Percentiles rank a stretch among this genome's conserved stretches.
These are phyloP conservation scores for Brachyrhaphis roseni DNA, from an alignment of 2,797 vertebrate species.

Conservation along the genomic window DNA sequence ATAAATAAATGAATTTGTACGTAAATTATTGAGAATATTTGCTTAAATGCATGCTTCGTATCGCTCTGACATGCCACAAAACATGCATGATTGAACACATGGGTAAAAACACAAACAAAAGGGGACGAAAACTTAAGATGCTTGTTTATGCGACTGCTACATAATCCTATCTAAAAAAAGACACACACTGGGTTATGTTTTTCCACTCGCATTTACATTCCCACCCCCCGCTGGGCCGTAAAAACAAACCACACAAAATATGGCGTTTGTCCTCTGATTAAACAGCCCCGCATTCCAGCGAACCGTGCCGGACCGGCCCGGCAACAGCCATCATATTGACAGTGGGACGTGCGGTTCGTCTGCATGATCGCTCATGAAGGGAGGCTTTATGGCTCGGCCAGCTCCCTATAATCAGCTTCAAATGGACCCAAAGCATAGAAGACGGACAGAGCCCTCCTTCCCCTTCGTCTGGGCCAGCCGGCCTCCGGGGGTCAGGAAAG, in stretches of 20 bases:
- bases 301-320: slow-evolving; percentile 57
- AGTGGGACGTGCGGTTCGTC: slow-evolving; percentile 68
- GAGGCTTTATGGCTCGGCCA: slow-evolving; percentile 74
- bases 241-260: slow-evolving; percentile 82
- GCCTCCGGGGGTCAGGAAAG: slow-evolving; percentile 66
- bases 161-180: slow-evolving; percentile 26
- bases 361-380: slow-evolving; percentile 69
- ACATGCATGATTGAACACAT: background rate
- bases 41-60: background rate
- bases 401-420: slow-evolving; percentile 72
- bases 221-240: slow-evolving; percentile 57
- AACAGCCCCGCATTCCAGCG: slow-evolving; percentile 75
- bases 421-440: slow-evolving; percentile 69
- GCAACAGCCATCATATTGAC: slow-evolving; percentile 78
- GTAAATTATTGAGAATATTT: background rate
- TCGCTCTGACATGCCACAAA: background rate
- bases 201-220: slow-evolving; percentile 26
- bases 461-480: slow-evolving; percentile 39
- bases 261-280: slow-evolving; percentile 77
- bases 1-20: background rate
- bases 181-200: slow-evolving; percentile 11
- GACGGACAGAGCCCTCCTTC: slow-evolving; percentile 49
- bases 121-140: slow-evolving; percentile 18
- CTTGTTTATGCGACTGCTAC: slow-evolving; percentile 38
- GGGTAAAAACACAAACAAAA: slow-evolving; percentile 1